Percentiles rank a stretch among this genome's conserved stretches.
Evolutionary conservation across 2,888 invertebrate species (phyloP).

Genomic region (Conomelus anceps): DNA sequence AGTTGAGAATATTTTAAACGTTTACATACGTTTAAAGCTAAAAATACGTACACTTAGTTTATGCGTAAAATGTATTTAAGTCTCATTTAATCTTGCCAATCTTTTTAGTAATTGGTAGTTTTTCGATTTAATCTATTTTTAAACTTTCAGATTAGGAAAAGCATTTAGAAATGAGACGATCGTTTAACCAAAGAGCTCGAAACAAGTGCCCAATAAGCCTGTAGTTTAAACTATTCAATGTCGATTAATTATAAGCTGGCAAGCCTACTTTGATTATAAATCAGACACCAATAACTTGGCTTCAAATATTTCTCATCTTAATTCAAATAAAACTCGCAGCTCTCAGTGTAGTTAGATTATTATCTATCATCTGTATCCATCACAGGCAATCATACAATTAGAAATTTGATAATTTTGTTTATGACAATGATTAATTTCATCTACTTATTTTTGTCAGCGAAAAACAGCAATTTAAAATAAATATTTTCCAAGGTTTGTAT

Average conservation of each 20-base stretch:
- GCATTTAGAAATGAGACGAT: background rate
- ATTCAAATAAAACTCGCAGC: background rate
- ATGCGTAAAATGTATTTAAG: background rate
- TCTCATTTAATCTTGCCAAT: background rate
- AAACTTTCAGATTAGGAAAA: background rate
- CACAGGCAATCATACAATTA: background rate
- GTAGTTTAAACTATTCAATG: background rate
- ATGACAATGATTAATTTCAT: background rate
- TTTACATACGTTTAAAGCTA: background rate
- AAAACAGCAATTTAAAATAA: background rate
- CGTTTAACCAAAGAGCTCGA: background rate
- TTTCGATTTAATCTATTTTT: background rate
- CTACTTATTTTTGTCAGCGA: background rate
- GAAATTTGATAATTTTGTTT: background rate
- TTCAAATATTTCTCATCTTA: background rate
- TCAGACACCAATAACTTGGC: background rate
- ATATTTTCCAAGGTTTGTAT: background rate
- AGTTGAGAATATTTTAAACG: background rate
- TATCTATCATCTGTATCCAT: too few species aligned
- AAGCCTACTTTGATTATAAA: background rate
- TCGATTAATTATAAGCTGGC: background rate
- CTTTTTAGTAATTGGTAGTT: background rate
- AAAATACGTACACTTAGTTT: background rate
- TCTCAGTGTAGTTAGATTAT: background rate
- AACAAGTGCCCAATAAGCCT: background rate